Conservation (phyloP, 2,797 vertebrate genomes). For the Cuculus canorus region DNA sequence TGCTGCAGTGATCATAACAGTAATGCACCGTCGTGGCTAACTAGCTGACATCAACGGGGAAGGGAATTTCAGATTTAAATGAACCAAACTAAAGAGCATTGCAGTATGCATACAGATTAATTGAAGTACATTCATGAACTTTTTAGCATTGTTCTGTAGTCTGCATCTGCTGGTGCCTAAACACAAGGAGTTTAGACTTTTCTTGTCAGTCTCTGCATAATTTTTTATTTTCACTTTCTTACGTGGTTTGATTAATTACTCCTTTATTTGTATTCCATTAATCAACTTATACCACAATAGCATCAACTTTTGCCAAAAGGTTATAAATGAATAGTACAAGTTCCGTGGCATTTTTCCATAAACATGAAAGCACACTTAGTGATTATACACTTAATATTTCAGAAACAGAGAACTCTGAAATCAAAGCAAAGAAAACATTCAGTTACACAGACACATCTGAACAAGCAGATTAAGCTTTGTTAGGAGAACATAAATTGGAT, state of each 20-base stretch:
- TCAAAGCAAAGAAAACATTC: slow-evolving; percentile 12
- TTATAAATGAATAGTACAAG: slow-evolving; percentile 48
- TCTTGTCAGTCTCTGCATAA: slow-evolving; percentile 54
- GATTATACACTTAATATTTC: slow-evolving; percentile 46
- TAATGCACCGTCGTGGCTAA: slow-evolving; percentile 82
- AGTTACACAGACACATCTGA: neutral
- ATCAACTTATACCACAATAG: slow-evolving; percentile 65
- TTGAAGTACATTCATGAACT: slow-evolving; percentile 77
- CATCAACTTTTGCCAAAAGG: slow-evolving; percentile 65
- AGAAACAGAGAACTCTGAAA: slow-evolving; percentile 34
- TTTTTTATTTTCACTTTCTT: slow-evolving; percentile 68
- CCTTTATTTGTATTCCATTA: slow-evolving; percentile 75
- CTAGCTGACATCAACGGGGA: slow-evolving; percentile 83
- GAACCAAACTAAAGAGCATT: slow-evolving; percentile 82
- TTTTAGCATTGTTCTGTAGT: slow-evolving; percentile 67
- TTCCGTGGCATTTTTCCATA: slow-evolving; percentile 46
- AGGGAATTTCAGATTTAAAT: slow-evolving; percentile 81
- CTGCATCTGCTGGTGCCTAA: slow-evolving; percentile 66
- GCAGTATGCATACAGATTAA: slow-evolving; percentile 80
- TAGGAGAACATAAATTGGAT: neutral
- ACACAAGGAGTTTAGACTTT: slow-evolving; percentile 64
- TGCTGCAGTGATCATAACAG: slow-evolving; percentile 84
- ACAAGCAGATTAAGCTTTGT: neutral
- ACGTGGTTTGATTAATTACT: slow-evolving; percentile 74
- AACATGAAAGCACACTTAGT: slow-evolving; percentile 14